Percentiles rank a stretch among this genome's conserved stretches.
Conservation (phyloP, 2,113 vertebrate genomes). For the Quiscalus mexicanus region DNA sequence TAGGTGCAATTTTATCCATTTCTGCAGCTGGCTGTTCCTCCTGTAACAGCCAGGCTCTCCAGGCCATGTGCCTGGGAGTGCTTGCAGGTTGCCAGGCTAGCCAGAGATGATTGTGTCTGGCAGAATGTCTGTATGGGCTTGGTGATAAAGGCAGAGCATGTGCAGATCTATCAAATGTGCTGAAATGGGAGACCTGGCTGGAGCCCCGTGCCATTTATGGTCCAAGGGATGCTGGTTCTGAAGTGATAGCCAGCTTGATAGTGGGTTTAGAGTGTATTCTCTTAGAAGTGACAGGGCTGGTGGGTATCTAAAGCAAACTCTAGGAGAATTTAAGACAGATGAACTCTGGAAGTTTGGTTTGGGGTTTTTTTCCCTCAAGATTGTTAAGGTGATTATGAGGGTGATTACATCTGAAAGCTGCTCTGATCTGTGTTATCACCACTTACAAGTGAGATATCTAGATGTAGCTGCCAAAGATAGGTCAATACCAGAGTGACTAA, state of each 20-base stretch:
- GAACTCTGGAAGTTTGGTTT: neutral
- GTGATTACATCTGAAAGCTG: neutral
- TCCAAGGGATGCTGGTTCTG: neutral
- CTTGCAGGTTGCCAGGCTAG: neutral
- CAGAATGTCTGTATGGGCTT: neutral
- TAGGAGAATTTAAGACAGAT: neutral
- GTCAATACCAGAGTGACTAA: neutral
- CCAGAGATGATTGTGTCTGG: conserved; percentile 5
- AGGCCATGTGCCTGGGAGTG: neutral
- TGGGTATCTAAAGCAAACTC: neutral
- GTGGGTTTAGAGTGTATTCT: neutral
- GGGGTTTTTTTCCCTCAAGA: accelerated
- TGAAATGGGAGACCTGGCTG: neutral
- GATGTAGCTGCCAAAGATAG: neutral
- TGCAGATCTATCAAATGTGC: neutral
- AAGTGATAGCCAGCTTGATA: neutral
- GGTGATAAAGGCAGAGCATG: neutral
- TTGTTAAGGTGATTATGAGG: neutral
- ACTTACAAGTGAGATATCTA: neutral
- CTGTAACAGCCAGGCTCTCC: conserved; percentile 5
- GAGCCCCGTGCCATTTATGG: neutral
- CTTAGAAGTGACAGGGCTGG: neutral
- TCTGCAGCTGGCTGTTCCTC: conserved; percentile 37
- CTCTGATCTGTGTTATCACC: neutral
- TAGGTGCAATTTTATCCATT: conserved; percentile 11